Percentiles rank a stretch among this genome's conserved stretches.
These are phyloP conservation scores for Tortrix viridana DNA, from an alignment of 2,888 invertebrate genomes.

Conservation along the genomic window DNA sequence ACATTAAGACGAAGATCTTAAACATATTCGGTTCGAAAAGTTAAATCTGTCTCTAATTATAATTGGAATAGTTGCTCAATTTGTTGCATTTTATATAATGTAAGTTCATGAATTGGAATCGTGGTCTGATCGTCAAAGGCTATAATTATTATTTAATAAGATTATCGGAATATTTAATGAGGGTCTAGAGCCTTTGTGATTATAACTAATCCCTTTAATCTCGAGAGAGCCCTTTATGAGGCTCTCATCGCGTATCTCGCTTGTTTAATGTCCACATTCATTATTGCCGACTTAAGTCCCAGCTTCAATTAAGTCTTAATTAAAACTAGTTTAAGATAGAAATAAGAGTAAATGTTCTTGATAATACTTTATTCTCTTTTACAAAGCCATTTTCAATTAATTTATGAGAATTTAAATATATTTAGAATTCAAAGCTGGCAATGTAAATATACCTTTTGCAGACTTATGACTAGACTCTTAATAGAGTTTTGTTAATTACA, in stretches of 20 bases:
- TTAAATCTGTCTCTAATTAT: slow-evolving; percentile 52
- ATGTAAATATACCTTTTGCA: too few species aligned
- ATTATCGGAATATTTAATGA: slow-evolving; percentile 35
- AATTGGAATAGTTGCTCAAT: slow-evolving; percentile 74
- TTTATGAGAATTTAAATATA: not conserved
- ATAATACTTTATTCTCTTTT: slow-evolving; percentile 13
- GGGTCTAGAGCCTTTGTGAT: slow-evolving; percentile 20
- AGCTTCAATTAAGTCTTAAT: slow-evolving; percentile 27
- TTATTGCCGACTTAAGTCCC: slow-evolving; percentile 11
- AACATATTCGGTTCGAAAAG: slow-evolving; percentile 77
- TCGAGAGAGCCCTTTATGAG: slow-evolving; percentile 27
- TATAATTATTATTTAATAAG: slow-evolving; percentile 20
- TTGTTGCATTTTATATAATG: slow-evolving; percentile 67
- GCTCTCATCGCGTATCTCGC: slow-evolving; percentile 4
- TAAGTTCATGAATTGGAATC: slow-evolving; percentile 31
- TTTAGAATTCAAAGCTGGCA: too few species aligned
- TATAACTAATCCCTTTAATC: slow-evolving; percentile 33
- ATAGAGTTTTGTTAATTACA: too few species aligned
- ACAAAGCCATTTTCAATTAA: slow-evolving; percentile 1
- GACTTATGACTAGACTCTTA: too few species aligned
- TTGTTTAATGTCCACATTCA: slow-evolving; percentile 18
- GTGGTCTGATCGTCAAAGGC: slow-evolving; percentile 40
- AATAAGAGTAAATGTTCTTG: slow-evolving; percentile 4
- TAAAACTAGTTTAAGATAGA: slow-evolving; percentile 20
- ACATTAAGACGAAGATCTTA: slow-evolving; percentile 77